Conservation (phyloP, 2,113 vertebrate species). For the Mastomys natalensis region DNA sequence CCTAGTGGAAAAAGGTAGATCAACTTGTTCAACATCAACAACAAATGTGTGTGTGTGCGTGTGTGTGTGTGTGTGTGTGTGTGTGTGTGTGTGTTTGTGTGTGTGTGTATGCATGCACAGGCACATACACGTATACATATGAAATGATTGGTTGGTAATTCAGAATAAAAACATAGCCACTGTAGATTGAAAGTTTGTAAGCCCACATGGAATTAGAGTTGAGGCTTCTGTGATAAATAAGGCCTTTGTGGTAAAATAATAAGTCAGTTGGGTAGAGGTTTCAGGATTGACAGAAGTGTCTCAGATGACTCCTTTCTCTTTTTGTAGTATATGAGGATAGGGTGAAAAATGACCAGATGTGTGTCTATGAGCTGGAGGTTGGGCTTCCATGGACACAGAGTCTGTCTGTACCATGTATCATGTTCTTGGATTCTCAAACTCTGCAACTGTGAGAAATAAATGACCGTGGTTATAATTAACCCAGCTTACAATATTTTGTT, state of each 20-base stretch:
- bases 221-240: background rate
- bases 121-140: background rate
- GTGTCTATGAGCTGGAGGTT: background rate
- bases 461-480: background rate
- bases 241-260: background rate
- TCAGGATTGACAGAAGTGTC: background rate
- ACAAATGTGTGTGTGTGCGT: background rate
- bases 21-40: background rate
- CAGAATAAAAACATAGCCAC: background rate
- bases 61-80: background rate
- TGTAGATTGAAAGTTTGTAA: background rate
- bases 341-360: too few relatives aligned
- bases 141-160: background rate
- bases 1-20: background rate
- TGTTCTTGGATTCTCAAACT: background rate
- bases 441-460: background rate
- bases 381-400: too few relatives aligned
- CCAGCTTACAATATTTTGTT: background rate
- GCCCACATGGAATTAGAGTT: background rate
- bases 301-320: background rate
- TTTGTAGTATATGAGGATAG: background rate
- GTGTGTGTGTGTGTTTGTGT: background rate
- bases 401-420: too few relatives aligned
- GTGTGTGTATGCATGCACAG: background rate
- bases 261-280: background rate